phyloP scores from a whole-genome alignment of 2,888 invertebrate species.

The Herminia tarsipennalis region DNA sequence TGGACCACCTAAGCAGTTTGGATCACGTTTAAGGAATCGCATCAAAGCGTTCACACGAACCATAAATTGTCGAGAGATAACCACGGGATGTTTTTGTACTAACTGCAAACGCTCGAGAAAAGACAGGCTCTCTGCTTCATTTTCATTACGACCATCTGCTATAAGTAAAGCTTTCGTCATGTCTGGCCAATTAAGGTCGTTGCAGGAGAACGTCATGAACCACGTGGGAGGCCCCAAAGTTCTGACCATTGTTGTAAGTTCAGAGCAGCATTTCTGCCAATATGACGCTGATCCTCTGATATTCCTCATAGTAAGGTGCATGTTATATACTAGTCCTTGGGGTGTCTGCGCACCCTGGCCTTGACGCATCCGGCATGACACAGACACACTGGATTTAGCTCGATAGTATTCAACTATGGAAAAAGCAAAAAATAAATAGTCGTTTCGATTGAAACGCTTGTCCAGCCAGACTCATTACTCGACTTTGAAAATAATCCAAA shows the following conservation, averaged over 20 bases:
- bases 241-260: constrained; percentile 51
- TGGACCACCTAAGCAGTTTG: too few species aligned
- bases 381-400: constrained; percentile 43
- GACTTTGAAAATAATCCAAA: constrained; percentile 35
- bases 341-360: constrained; percentile 26
- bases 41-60: constrained; percentile 15
- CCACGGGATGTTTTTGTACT: constrained; percentile 15
- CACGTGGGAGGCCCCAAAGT: constrained; percentile 52
- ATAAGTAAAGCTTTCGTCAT: constrained; percentile 51
- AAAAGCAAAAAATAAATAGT: constrained; percentile 52
- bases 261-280: constrained; percentile 45
- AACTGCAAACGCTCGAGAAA: not conserved
- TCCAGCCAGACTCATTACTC: constrained; percentile 42
- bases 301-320: constrained; percentile 50
- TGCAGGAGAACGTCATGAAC: constrained; percentile 48
- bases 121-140: not conserved
- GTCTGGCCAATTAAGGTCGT: constrained; percentile 50
- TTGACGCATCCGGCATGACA: constrained; percentile 44
- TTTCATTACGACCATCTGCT: not conserved
- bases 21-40: too few species aligned
- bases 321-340: constrained; percentile 37
- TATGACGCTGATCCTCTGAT: constrained; percentile 47
- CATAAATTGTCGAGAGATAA: constrained; percentile 10
- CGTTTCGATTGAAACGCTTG: constrained; percentile 33
- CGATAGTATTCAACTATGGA: constrained; percentile 44